These are phyloP conservation scores for Imbricaverruca yamaguchii DNA, from an alignment of 2,888 invertebrate genomes.

Conservation along the genomic window DNA sequence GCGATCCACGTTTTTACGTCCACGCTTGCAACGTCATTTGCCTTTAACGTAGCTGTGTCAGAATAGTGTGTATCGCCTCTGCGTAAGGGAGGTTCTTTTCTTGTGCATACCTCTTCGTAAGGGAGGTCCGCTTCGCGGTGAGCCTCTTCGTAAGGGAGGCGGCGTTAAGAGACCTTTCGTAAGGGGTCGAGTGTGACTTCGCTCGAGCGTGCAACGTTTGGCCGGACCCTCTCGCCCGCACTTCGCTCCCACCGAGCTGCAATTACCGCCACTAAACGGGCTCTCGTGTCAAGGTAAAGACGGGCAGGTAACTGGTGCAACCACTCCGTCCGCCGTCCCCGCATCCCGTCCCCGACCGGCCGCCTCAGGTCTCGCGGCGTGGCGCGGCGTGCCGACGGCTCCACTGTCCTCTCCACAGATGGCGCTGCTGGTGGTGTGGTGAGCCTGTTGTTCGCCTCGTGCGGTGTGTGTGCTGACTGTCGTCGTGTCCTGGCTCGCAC, in stretches of 20 bases:
- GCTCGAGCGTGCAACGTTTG: neutral
- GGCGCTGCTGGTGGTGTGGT: neutral
- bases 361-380: neutral
- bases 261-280: neutral
- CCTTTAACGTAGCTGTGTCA: too few relatives aligned
- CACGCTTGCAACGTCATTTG: neutral
- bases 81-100: neutral
- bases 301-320: neutral
- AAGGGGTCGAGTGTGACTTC: neutral
- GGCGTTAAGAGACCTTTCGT: conserved; percentile 5
- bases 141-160: conserved; percentile 20
- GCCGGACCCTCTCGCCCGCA: neutral
- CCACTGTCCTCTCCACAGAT: neutral
- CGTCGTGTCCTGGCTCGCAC: neutral
- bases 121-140: neutral
- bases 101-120: neutral
- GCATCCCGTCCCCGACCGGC: neutral
- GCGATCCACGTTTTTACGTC: neutral
- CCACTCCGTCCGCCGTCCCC: neutral
- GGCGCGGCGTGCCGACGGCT: neutral
- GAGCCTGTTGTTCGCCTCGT: neutral
- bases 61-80: neutral
- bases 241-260: neutral
- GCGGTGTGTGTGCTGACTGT: neutral
- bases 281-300: conserved; percentile 1